Percentiles rank a stretch among this genome's conserved stretches.
Evolutionary conservation across 2,888 invertebrate genomes (phyloP).

Genomic region (Schizaphis graminum): DNA sequence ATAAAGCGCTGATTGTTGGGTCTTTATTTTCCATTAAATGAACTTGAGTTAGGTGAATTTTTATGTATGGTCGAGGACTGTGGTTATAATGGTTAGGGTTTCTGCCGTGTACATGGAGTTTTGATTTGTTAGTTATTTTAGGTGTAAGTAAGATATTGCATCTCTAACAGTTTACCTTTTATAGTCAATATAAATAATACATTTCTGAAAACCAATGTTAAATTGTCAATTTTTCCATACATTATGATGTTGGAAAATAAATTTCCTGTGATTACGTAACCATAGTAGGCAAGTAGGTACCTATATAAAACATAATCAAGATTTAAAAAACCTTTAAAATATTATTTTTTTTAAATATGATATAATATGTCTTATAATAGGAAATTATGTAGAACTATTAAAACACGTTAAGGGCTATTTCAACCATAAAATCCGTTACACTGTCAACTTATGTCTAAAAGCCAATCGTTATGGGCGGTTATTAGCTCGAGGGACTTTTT

Average conservation of each 20-base stretch:
- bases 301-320: neutral
- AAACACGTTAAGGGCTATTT: neutral
- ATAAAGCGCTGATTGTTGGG: too few species aligned
- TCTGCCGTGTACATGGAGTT: too few species aligned
- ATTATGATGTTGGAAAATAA: neutral
- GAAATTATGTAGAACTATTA: neutral
- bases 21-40: too few species aligned
- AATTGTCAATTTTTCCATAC: neutral
- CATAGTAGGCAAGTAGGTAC: neutral
- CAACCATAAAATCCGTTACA: neutral
- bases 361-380: neutral
- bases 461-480: neutral
- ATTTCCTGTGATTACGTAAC: neutral
- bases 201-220: neutral
- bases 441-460: neutral
- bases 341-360: neutral
- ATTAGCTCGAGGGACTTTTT: conserved; percentile 22
- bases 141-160: too few species aligned
- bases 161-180: neutral
- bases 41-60: too few species aligned
- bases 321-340: neutral
- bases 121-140: too few species aligned
- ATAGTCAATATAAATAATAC: neutral
- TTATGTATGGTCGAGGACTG: too few species aligned
- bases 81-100: too few species aligned